These are phyloP conservation scores for Pyrrhia umbra DNA, from an alignment of 2,888 invertebrate genomes.

Conservation along the genomic window DNA sequence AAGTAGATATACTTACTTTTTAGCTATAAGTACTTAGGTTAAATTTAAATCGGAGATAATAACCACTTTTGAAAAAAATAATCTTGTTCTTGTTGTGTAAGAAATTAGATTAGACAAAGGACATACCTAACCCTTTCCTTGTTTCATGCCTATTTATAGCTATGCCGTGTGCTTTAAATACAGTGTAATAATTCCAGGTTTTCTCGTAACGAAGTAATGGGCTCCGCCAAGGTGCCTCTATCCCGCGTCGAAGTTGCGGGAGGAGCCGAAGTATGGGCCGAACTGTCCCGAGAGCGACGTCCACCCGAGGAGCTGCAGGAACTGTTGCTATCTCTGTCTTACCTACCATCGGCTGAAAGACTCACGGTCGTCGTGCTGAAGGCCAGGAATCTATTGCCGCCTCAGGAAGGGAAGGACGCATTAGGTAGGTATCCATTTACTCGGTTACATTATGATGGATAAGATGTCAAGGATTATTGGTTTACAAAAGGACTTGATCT, in stretches of 20 bases:
- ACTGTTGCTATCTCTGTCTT: constrained; percentile 95
- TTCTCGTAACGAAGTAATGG: constrained; percentile 96
- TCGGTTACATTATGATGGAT: neutral
- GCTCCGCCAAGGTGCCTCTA: constrained; percentile 94
- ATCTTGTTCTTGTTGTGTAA: too few species aligned
- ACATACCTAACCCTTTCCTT: too few species aligned
- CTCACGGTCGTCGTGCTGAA: constrained; percentile 95
- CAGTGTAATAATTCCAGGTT: constrained; percentile 86
- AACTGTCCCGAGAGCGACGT: constrained; percentile 94
- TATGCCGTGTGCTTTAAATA: neutral
- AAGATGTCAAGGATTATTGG: neutral
- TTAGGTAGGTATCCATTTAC: constrained; percentile 84
- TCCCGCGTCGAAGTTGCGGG: constrained; percentile 94
- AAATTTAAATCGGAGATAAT: too few species aligned
- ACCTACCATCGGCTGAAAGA: constrained; percentile 96
- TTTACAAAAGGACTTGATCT: too few species aligned
- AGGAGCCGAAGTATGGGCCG: constrained; percentile 96
- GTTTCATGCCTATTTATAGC: too few species aligned
- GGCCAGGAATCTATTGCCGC: constrained; percentile 95
- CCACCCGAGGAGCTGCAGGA: constrained; percentile 96
- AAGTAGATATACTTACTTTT: too few species aligned
- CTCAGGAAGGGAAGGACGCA: constrained; percentile 92
- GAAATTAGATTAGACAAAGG: too few species aligned
- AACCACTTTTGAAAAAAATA: too few species aligned
- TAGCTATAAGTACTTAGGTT: too few species aligned